These are phyloP conservation scores for Puntigrus tetrazona DNA, from an alignment of 2,113 vertebrate species.

Conservation along the genomic window DNA sequence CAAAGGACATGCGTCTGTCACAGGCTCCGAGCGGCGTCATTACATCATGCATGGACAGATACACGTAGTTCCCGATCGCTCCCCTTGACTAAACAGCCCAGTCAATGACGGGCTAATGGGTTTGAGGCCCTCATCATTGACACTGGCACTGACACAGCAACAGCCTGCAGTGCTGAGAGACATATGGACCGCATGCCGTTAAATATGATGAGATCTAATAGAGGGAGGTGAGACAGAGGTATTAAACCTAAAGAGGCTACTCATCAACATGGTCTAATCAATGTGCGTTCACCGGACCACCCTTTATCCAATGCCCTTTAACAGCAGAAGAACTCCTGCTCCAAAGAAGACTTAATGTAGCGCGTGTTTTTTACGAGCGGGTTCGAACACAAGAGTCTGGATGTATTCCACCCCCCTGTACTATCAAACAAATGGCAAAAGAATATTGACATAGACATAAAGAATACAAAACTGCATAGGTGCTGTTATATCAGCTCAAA, in stretches of 20 bases:
- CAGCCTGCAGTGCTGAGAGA: constrained; percentile 37
- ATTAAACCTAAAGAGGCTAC: constrained; percentile 55
- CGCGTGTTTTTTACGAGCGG: not conserved
- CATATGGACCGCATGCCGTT: constrained; percentile 62
- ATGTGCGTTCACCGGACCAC: not conserved
- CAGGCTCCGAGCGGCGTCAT: not conserved
- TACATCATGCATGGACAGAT: constrained; percentile 22
- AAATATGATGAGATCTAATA: constrained; percentile 57
- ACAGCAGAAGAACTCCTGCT: not conserved
- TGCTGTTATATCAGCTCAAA: not conserved
- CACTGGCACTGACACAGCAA: constrained; percentile 6
- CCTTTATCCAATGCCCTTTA: constrained; percentile 2
- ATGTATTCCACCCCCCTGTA: not conserved
- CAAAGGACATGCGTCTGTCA: constrained; percentile 23
- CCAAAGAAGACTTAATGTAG: not conserved
- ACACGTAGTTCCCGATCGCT: not conserved
- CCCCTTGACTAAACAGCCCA: constrained; percentile 23
- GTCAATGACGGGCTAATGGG: constrained; percentile 36
- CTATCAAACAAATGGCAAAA: not conserved
- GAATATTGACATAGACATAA: not conserved
- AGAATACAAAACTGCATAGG: not conserved
- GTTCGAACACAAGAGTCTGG: not conserved
- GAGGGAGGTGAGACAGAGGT: constrained; percentile 48
- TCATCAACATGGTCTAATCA: constrained; percentile 32
- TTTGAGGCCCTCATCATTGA: constrained; percentile 12